Base-by-base conservation (phyloP, 2,113 vertebrate species). In the Siniperca chuatsi region DNA sequence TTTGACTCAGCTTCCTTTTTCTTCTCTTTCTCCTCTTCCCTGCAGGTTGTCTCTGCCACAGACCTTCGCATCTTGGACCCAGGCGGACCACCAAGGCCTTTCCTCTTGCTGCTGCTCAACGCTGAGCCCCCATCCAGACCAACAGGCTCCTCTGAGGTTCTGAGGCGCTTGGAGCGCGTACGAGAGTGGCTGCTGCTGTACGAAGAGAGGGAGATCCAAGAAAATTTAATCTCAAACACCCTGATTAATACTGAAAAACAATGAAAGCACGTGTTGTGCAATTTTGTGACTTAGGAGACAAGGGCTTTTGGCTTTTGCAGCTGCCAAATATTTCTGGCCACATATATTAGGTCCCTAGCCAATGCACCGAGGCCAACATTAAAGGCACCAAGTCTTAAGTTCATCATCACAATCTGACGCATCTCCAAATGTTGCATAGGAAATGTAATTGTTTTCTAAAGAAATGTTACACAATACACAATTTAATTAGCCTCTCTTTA, bases 111-210 rank as follows among this genome's bases (percentile, higher is more conserved):
- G 88, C 79, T 67, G 33, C 33, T 88, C 42, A 92, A 70, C 0
- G 92, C 90, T 60, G 94, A 84, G 82, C 85, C 89, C 79, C 79
- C 86, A 52, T 93, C 92, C 83, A 94, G 2, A 84, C 85, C 89
- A 82, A 95, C 92, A 5, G 95, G 81, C 89, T 95, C 94, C 92
- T 96, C 95, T 83, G 94, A 94, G 87, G 96, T 95, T 95, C 97
- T 97, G 92, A 97, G 95, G 81, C 96, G 97, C 95, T 98, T 99
- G 93, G 97, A 97, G 91, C 93, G 95, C 93, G 97, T 96, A 86
- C 95, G 96, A 73, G 90, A 92, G 35, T 95, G 95, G 80, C 93
- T 93, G 92, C 97, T 97, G 79, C 81, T 81, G n/a, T 55, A 54
- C 55, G 29, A 44, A 65, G 13, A 40, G 46, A 52, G 35, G 70